Conservation (phyloP, 2,888 invertebrate species). For the Noctua comes region DNA sequence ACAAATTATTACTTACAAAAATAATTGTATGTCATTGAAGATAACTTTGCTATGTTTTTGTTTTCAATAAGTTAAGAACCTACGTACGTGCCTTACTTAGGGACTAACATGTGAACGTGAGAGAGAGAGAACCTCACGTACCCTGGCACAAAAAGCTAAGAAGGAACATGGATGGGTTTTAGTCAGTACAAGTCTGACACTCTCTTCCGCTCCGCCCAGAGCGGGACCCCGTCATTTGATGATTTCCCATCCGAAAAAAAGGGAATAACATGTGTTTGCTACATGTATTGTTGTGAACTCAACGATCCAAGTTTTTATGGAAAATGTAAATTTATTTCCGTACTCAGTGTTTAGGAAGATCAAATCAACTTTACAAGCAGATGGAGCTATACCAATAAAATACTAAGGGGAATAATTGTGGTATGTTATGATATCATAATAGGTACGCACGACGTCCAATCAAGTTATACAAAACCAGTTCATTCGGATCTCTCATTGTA, state of each 20-base stretch:
- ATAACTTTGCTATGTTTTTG: constrained; percentile 9
- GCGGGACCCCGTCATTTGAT: too few relatives aligned
- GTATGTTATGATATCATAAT: background rate
- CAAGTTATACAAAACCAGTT: too few relatives aligned
- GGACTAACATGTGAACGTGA: background rate
- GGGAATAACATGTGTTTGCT: background rate
- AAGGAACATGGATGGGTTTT: too few relatives aligned
- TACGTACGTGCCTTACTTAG: background rate
- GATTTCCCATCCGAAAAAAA: too few relatives aligned
- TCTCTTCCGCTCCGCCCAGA: too few relatives aligned
- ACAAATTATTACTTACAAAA: constrained; percentile 33
- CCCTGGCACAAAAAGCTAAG: too few relatives aligned
- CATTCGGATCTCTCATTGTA: too few relatives aligned
- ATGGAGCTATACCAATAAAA: background rate
- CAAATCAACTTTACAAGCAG: background rate
- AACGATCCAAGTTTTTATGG: background rate
- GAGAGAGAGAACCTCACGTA: too few relatives aligned
- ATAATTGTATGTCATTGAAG: constrained; percentile 16
- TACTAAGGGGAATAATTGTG: background rate
- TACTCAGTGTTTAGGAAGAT: too few relatives aligned
- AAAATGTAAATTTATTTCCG: background rate
- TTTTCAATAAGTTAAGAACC: constrained; percentile 13
- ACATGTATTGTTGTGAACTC: background rate
- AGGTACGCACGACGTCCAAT: too few relatives aligned
- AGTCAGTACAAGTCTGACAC: too few relatives aligned